Evolutionary conservation across 2,888 invertebrate species (phyloP), one percentile per base, ranked within the genome.

Genomic region (Cryptocephalus primarius): DNA sequence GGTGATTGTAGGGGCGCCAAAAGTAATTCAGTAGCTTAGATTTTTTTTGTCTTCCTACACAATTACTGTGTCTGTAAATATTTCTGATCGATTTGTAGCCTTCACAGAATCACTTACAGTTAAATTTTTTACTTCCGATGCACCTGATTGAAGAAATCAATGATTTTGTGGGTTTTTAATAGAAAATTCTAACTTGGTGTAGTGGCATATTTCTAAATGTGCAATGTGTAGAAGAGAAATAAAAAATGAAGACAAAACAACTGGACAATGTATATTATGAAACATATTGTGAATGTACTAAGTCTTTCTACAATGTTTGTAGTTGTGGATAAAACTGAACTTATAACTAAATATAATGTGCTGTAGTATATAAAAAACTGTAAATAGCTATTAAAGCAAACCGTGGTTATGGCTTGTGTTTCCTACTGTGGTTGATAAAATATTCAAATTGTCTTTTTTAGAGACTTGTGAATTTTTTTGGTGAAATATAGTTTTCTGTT

Each of bases 351-450:
- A 22, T 22, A 22, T 22, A 22, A 22, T n/a, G 36, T 38, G 39
- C 38, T 44, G 13, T 44, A 33, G 39, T 40, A 39, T 38, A 14
- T 60, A 52, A 45, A 41, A 61, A 60, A 60, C 60, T 67, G 65
- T 66, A 65, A 59, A 65, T 65, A 65, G 62, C 60, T 63, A 47
- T 43, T 38, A 33, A 60, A 60, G 60, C 61, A 54, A 22, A 44
- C 44, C 53, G 63, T 64, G 62, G 63, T 64, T 64, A 63, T 48
- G 55, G 59, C 58, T 61, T 61, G 64, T 65, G 51, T 51, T 48
- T 48, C 42, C 41, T 50, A 52, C 48, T 51, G 50, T 52, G 49
- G 49, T 52, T 51, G 49, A 49, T 45, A 14, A 22, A 22, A 22
- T 22, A 22, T 22, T 22, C 22, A 22, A 22, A 22, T 22, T 6